Percentiles rank a stretch among this genome's conserved stretches.
phyloP scores from a whole-genome alignment of 2,797 vertebrate species.

The Tenualosa thibaudeaui region DNA sequence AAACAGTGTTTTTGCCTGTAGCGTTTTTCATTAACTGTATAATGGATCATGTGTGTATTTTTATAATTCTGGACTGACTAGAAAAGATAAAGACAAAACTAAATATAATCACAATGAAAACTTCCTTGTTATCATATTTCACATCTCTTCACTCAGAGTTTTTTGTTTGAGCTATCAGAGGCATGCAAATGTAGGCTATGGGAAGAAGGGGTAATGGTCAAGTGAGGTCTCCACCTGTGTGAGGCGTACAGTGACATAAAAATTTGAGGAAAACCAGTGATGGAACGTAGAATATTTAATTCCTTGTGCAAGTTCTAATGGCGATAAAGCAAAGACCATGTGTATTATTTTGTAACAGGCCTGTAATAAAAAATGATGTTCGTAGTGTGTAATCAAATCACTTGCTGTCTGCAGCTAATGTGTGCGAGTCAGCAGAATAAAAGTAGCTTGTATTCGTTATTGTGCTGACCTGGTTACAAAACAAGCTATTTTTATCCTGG shows the following conservation, averaged over 20 bases:
- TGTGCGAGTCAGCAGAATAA: conserved; percentile 23
- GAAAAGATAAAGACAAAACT: too few species aligned
- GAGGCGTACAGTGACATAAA: neutral
- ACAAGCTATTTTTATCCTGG: conserved; percentile 45
- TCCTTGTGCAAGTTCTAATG: neutral
- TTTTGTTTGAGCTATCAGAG: neutral
- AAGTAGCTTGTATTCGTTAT: conserved; percentile 31
- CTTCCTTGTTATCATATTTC: too few species aligned
- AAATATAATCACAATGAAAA: neutral
- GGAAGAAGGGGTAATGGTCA: neutral
- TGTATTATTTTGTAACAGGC: neutral
- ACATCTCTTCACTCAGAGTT: neutral
- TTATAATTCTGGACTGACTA: too few species aligned
- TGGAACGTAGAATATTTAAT: neutral
- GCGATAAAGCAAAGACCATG: neutral
- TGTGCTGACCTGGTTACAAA: conserved; percentile 46
- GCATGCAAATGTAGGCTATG: neutral
- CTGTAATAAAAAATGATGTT: too few species aligned
- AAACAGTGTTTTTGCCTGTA: too few species aligned
- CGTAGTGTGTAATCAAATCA: neutral
- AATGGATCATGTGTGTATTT: too few species aligned
- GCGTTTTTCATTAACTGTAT: too few species aligned
- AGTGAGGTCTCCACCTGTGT: neutral
- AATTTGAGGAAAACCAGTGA: neutral
- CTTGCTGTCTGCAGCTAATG: neutral